Evolutionary conservation across 2,888 invertebrate genomes (phyloP).

Genomic region (Dysmachus trigonus): DNA sequence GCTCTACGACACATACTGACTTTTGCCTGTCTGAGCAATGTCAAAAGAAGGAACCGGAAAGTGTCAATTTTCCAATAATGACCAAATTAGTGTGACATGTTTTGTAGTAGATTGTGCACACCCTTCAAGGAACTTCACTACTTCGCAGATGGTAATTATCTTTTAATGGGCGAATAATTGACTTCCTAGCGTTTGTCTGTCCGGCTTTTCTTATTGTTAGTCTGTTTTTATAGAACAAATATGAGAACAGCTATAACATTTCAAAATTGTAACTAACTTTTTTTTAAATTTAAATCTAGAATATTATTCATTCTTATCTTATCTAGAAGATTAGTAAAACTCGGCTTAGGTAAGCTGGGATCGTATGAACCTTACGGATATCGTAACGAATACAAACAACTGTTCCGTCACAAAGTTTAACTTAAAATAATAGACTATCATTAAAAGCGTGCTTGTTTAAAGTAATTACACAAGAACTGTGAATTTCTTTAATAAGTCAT

Average conservation of each 20-base stretch:
- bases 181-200: background rate
- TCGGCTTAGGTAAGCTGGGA: no score
- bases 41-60: background rate
- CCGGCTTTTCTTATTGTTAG: background rate
- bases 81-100: slow-evolving; percentile 1
- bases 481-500: no score
- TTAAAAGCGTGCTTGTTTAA: no score
- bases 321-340: no score
- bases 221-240: background rate
- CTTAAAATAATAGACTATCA: no score
- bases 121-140: background rate
- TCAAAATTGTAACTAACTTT: no score
- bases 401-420: no score
- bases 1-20: background rate
- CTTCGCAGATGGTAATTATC: background rate
- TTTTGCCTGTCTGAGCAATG: background rate
- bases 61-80: slow-evolving; percentile 23
- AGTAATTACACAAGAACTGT: no score
- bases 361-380: no score
- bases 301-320: no score
- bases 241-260: background rate
- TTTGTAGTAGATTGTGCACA: background rate
- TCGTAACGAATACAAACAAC: no score
- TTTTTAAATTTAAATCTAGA: background rate
- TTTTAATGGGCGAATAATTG: background rate